Percentiles rank a stretch among this genome's conserved stretches.
Evolutionary conservation across 1,140 invertebrate species (phyloP).

Genomic region (Papilio helenus): DNA sequence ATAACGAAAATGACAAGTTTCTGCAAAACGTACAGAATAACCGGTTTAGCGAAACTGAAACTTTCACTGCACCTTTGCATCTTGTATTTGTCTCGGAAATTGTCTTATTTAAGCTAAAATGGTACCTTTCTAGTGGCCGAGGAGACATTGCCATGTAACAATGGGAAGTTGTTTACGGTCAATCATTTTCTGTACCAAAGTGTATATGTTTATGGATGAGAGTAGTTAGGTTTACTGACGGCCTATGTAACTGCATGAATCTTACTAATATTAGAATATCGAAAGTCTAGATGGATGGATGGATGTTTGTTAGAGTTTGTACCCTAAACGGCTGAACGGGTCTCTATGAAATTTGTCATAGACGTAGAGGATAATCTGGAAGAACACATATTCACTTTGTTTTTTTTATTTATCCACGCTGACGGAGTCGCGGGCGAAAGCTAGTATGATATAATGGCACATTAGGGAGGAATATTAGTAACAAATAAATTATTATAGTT

Average conservation of each 20-base stretch:
- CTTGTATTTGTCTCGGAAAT: slow-evolving; percentile 10
- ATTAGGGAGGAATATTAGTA: background rate
- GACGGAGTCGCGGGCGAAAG: no score
- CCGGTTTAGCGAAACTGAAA: slow-evolving; percentile 1
- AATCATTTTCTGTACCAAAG: slow-evolving; percentile 14
- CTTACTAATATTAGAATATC: no score
- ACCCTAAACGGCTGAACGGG: no score
- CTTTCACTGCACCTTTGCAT: slow-evolving; percentile 12
- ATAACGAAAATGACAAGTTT: background rate
- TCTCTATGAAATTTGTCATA: no score
- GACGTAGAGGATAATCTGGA: no score
- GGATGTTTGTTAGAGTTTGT: no score
- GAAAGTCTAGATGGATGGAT: no score
- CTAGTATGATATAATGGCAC: background rate
- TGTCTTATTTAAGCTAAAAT: background rate
- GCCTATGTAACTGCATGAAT: background rate
- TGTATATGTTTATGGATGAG: background rate
- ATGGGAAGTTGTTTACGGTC: slow-evolving; percentile 19
- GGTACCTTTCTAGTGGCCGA: slow-evolving; percentile 13
- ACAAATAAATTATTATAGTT: background rate
- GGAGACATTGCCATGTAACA: background rate
- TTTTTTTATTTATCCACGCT: no score
- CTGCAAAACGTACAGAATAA: background rate
- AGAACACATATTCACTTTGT: no score
- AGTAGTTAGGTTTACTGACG: background rate